Conservation (phyloP, 2,797 vertebrate genomes). For the Pseudochirops corinnae region DNA sequence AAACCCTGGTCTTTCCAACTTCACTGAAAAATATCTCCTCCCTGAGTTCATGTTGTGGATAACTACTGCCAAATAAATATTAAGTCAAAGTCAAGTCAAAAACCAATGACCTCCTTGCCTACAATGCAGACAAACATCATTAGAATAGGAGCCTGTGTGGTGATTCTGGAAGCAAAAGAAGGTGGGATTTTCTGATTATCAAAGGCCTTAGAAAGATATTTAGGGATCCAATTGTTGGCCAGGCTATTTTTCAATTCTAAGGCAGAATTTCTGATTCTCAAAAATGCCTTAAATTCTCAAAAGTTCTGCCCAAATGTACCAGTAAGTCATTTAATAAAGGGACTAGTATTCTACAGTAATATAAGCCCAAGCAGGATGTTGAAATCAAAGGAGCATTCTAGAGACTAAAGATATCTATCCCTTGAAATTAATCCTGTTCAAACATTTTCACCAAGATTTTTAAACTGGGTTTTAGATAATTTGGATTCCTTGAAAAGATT, state of each 20-base stretch:
- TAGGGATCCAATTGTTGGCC: neutral
- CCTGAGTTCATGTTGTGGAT: no score
- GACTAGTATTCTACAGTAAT: neutral
- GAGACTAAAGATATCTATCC: neutral
- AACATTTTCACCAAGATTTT: neutral
- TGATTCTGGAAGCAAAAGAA: neutral
- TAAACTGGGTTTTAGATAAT: neutral
- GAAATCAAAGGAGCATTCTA: neutral
- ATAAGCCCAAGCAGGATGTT: neutral
- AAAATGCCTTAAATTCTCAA: neutral
- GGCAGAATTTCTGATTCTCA: neutral
- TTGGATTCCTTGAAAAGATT: neutral
- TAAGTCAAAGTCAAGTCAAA: no score
- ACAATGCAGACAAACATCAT: neutral
- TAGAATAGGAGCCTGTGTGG: neutral
- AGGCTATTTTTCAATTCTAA: neutral
- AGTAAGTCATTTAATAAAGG: neutral
- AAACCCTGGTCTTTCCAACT: no score
- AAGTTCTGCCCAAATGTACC: neutral
- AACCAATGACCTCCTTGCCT: neutral
- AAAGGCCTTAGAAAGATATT: neutral
- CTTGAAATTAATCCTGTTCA: neutral
- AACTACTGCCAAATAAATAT: no score
- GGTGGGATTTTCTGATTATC: neutral
- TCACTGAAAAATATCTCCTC: no score